phyloP scores from a whole-genome alignment of 2,797 vertebrate species.

The Enteromius unitaeniatus region DNA sequence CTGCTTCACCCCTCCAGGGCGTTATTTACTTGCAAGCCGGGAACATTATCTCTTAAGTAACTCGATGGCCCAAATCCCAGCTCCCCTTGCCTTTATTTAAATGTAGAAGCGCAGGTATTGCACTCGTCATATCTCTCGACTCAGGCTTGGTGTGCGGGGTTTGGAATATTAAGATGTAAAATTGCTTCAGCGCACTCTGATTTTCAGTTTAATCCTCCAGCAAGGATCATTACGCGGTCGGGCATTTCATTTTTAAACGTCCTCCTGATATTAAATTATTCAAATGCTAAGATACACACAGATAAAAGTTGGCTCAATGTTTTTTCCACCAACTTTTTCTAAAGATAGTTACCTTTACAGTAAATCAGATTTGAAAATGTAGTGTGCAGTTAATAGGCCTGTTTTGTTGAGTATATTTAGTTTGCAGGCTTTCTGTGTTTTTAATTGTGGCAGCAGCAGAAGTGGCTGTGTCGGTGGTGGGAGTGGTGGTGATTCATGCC shows the following conservation, averaged over 20 bases:
- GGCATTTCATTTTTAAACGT: constrained; percentile 71
- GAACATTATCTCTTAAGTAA: constrained; percentile 77
- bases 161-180: constrained; percentile 75
- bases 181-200: constrained; percentile 70
- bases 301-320: constrained; percentile 13
- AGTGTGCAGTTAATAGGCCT: constrained; percentile 43
- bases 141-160: constrained; percentile 70
- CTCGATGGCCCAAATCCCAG: constrained; percentile 71
- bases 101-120: constrained; percentile 74
- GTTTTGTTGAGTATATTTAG: constrained; percentile 63
- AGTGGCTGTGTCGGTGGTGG: constrained; percentile 75
- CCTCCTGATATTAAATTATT: constrained; percentile 65
- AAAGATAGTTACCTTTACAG: constrained; percentile 51
- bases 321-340: background rate
- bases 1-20: constrained; percentile 74
- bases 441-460: constrained; percentile 71
- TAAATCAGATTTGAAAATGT: constrained; percentile 40
- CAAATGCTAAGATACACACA: constrained; percentile 53
- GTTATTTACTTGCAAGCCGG: constrained; percentile 83
- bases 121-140: constrained; percentile 70
- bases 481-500: constrained; percentile 80
- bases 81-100: constrained; percentile 77
- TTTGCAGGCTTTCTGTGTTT: constrained; percentile 54
- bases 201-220: constrained; percentile 69
- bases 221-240: constrained; percentile 71